A percentile compares a stretch with the other conserved stretches of the same genome.
Evolutionary conservation across 2,797 vertebrate species (phyloP).

Genomic region (Erpetoichthys calabaricus): DNA sequence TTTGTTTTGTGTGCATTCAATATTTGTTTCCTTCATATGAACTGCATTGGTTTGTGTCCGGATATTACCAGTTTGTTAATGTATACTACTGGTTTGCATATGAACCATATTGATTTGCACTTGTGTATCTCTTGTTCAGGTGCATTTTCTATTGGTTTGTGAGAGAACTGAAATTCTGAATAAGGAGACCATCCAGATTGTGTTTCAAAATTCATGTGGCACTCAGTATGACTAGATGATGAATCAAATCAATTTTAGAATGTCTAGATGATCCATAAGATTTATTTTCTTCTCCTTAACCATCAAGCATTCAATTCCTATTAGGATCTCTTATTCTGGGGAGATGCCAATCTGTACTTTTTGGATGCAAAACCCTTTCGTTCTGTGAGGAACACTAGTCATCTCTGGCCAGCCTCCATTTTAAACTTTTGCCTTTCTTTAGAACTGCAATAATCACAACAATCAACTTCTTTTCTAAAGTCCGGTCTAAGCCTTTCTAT

Average conservation of each 20-base stretch:
- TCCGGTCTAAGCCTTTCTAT: slow-evolving; percentile 19
- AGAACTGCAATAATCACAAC: slow-evolving; percentile 27
- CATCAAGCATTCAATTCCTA: slow-evolving; percentile 48
- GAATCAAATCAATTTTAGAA: slow-evolving; percentile 35
- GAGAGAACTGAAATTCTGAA: slow-evolving; percentile 54
- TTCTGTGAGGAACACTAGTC: slow-evolving; percentile 49
- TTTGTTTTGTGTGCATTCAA: no score
- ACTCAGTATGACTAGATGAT: slow-evolving; percentile 42
- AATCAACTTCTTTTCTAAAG: slow-evolving; percentile 26
- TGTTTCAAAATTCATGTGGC: slow-evolving; percentile 38
- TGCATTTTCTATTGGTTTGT: no score
- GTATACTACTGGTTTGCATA: no score
- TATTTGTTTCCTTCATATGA: no score
- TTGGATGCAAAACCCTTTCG: slow-evolving; percentile 43
- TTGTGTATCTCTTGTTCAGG: no score
- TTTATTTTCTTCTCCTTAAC: slow-evolving; percentile 46
- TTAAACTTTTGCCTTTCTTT: slow-evolving; percentile 38
- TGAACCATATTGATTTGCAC: no score
- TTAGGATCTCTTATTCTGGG: slow-evolving; percentile 48
- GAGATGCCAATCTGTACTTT: slow-evolving; percentile 40
- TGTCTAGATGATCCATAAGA: slow-evolving; percentile 48
- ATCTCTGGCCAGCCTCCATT: slow-evolving; percentile 46
- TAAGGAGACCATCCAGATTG: slow-evolving; percentile 39
- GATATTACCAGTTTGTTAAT: no score
- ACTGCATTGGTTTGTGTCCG: no score